Evolutionary conservation across 2,797 vertebrate species (phyloP), one percentile per base, ranked within the genome.

Genomic region (Hippoglossus hippoglossus): DNA sequence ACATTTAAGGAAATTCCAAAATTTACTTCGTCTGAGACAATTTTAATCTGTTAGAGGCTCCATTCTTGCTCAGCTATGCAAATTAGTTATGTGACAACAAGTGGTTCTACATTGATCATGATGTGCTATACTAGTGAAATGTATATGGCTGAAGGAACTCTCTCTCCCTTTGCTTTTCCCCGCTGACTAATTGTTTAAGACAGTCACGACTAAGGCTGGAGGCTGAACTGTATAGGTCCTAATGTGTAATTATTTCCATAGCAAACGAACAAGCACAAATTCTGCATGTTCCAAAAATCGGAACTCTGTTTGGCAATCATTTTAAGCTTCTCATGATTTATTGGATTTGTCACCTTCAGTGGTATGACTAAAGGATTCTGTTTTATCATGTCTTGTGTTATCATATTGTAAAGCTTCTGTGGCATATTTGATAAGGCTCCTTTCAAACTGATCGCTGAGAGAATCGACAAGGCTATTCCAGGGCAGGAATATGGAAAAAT

Each of bases 401-500:
- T 69, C 26, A 3, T 36, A 46, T 12, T 70, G 3, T 26, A 46
- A 34, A 58, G 34, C 5, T 21, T 41, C 5, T 64, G 22, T 65
- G 41, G 9, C 18, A 60, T 28, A 51, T 63, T 31, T 49, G 36
- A 69, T 63, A 24, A 5, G n/a, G 4, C 59, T 59, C 10, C 18
- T 56, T 47, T 50, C 53, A 12, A 46, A 54, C 31, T 4, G 1
- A 24, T 49, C 15, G 26, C n/a, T 22, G 57, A 13, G 25, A 25
- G 10, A 71, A 57, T 67, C 26, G 52, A 72, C 11, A 49, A 61
- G 1, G 6, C 7, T 28, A 34, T 47, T 62, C 21, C 22, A 52
- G 15, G 28, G 26, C 9, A 28, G 36, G 13, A 15, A 39, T 49
- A 44, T 28, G 34, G 34, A 39, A 76, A 77, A 76, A 77, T 67